Evolutionary conservation across 2,888 invertebrate species (phyloP).

Genomic region (Melanostoma mellinum): DNA sequence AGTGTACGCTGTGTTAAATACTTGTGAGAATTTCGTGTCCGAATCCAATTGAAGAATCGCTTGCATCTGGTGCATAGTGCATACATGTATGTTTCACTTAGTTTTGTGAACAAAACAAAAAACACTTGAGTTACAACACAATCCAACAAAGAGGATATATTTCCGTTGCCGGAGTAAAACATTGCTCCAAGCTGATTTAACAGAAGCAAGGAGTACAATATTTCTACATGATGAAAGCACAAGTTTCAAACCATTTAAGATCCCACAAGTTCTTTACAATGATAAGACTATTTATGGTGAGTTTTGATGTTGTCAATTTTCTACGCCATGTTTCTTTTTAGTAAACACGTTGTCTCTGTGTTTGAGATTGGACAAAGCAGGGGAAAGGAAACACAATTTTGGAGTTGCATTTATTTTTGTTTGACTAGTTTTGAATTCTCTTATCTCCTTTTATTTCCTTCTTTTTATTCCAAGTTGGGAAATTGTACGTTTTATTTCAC

Average conservation of each 20-base stretch:
- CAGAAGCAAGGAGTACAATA: conserved; percentile 35
- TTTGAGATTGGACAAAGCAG: no score
- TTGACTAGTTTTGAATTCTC: no score
- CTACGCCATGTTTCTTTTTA: neutral
- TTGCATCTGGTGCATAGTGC: conserved; percentile 36
- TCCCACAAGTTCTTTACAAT: conserved; percentile 40
- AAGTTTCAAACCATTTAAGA: conserved; percentile 52
- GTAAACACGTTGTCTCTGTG: no score
- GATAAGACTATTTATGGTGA: conserved; percentile 57
- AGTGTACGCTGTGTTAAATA: conserved; percentile 40
- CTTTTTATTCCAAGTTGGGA: no score
- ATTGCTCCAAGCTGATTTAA: conserved; percentile 1
- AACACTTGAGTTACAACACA: conserved; percentile 34
- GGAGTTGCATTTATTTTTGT: neutral
- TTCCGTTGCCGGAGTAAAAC: conserved; percentile 14
- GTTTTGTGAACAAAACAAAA: conserved; percentile 13
- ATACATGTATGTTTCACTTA: conserved; percentile 27
- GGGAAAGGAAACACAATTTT: no score
- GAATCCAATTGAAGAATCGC: conserved; percentile 46
- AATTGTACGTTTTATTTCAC: no score
- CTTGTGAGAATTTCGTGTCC: conserved; percentile 26
- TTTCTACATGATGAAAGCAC: conserved; percentile 15
- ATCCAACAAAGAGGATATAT: conserved; percentile 24
- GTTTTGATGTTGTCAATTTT: conserved; percentile 10
- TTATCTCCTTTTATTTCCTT: no score